phyloP scores from a whole-genome alignment of 2,797 vertebrate species.

The Urophycis tenuis region DNA sequence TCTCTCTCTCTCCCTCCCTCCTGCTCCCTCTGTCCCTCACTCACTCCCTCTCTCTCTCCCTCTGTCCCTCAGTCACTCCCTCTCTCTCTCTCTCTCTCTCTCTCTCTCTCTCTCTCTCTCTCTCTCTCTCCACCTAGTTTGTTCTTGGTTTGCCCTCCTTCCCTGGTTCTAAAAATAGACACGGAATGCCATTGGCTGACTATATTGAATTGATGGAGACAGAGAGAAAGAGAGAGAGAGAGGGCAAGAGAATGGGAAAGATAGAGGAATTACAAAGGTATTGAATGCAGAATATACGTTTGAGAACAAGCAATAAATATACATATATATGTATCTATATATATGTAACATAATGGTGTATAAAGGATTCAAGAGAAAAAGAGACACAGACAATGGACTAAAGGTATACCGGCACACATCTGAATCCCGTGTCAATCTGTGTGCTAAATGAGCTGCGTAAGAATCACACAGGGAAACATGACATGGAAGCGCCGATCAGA shows the following conservation, averaged over 20 bases:
- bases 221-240: not conserved
- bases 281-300: not conserved
- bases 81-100: slow-evolving; percentile 49
- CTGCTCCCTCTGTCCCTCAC: not conserved
- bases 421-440: not conserved
- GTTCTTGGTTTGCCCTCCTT: slow-evolving; percentile 54
- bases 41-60: slow-evolving; percentile 46
- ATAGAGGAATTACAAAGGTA: not conserved
- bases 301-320: too few relatives aligned
- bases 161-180: slow-evolving; percentile 69
- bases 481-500: not conserved
- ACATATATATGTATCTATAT: too few relatives aligned
- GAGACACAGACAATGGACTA: not conserved
- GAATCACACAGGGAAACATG: too few relatives aligned
- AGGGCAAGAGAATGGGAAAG: not conserved
- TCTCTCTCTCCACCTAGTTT: slow-evolving; percentile 34
- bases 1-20: not conserved
- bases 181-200: slow-evolving; percentile 47
- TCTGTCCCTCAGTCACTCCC: slow-evolving; percentile 52
- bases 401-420: not conserved
- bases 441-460: not conserved
- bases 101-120: slow-evolving; percentile 11
- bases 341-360: not conserved
- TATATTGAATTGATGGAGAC: slow-evolving; percentile 60
- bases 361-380: not conserved